These are phyloP conservation scores for Bradypodion pumilum DNA, from an alignment of 2,797 vertebrate species.

Conservation along the genomic window DNA sequence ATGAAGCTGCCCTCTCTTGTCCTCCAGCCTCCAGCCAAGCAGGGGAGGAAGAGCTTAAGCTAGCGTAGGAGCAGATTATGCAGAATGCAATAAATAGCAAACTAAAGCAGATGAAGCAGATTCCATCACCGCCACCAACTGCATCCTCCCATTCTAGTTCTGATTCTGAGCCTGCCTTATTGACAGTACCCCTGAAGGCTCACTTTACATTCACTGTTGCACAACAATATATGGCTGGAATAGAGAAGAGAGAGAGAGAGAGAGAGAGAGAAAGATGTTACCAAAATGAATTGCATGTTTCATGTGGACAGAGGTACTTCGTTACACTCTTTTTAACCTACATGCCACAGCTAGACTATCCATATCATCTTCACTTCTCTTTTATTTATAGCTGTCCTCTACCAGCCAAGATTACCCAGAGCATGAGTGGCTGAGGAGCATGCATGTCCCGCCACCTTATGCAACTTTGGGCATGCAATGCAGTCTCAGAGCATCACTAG, in stretches of 20 bases:
- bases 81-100: background rate
- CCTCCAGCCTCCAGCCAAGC: background rate
- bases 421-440: too few species aligned
- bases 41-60: background rate
- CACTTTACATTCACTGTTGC: background rate
- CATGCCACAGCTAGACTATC: background rate
- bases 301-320: background rate
- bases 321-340: background rate
- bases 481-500: too few species aligned
- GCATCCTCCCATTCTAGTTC: background rate
- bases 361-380: background rate
- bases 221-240: background rate
- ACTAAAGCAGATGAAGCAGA: background rate
- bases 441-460: too few species aligned
- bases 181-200: background rate
- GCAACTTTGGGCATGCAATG: too few species aligned
- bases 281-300: background rate
- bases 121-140: background rate
- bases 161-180: background rate
- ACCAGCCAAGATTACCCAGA: background rate
- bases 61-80: background rate
- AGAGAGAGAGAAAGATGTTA: background rate
- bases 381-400: background rate
- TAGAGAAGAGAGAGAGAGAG: background rate
- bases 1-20: constrained; percentile 22